Percentiles rank a stretch among this genome's conserved stretches.
Conservation (phyloP, 2,888 invertebrate genomes). For the Agapetus fuscipes region DNA sequence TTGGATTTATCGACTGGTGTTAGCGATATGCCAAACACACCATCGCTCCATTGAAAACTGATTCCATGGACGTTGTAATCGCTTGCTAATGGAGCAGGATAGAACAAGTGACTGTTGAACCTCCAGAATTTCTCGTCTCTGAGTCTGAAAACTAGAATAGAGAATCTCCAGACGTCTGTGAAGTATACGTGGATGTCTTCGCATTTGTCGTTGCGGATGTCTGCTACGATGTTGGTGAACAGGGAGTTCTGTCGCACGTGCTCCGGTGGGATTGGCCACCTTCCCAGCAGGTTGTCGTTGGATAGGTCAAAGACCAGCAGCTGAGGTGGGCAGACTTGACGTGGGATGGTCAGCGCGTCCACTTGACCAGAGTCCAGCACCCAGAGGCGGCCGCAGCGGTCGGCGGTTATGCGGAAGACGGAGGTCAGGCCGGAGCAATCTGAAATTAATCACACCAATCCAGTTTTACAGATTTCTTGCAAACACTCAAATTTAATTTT, state of each 20-base stretch:
- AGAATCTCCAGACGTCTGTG: constrained; percentile 61
- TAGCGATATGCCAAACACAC: constrained; percentile 65
- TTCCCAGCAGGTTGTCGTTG: constrained; percentile 51
- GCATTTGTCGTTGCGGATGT: constrained; percentile 49
- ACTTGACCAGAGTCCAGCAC: constrained; percentile 71
- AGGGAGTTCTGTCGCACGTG: constrained; percentile 58
- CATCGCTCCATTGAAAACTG: constrained; percentile 75
- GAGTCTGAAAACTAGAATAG: constrained; percentile 52
- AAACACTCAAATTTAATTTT: no score
- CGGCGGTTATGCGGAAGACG: constrained; percentile 65
- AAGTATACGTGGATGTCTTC: constrained; percentile 56
- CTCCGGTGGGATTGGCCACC: constrained; percentile 54
- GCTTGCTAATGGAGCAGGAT: constrained; percentile 63
- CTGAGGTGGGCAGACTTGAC: constrained; percentile 63
- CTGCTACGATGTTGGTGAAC: constrained; percentile 57
- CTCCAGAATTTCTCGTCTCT: constrained; percentile 48
- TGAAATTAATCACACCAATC: constrained; percentile 27
- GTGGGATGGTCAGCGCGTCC: constrained; percentile 54
- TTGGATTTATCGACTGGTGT: constrained; percentile 43
- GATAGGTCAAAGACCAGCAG: constrained; percentile 61
- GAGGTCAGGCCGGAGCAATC: constrained; percentile 64
- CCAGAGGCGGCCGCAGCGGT: constrained; percentile 70
- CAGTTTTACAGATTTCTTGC: no score
- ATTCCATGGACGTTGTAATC: constrained; percentile 65
- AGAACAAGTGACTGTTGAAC: constrained; percentile 59